phyloP scores from a whole-genome alignment of 2,113 vertebrate species.

The Oncorhynchus nerka region DNA sequence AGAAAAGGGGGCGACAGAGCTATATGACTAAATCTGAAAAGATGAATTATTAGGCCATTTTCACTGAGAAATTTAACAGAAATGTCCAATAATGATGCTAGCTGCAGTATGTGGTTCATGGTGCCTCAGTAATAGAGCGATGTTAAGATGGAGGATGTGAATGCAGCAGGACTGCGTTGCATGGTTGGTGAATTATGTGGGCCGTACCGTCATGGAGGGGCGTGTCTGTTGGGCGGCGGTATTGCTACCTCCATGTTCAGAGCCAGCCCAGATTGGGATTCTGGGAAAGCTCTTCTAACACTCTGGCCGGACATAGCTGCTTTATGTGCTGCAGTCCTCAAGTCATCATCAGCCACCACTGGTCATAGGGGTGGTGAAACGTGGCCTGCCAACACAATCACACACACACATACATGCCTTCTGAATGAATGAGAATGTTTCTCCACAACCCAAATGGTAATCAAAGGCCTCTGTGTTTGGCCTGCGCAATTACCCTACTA shows the following conservation, averaged over 20 bases:
- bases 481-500: constrained; percentile 43
- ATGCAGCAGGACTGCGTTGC: constrained; percentile 34
- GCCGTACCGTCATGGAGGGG: constrained; percentile 24
- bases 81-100: neutral
- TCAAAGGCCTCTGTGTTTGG: constrained; percentile 57
- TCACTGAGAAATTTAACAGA: neutral
- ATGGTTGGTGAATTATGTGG: constrained; percentile 12
- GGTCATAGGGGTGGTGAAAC: neutral
- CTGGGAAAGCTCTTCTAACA: constrained; percentile 33
- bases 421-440: constrained; percentile 32
- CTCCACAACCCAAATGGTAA: constrained; percentile 36
- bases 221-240: constrained; percentile 15
- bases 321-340: constrained; percentile 11
- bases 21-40: neutral
- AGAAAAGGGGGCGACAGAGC: neutral
- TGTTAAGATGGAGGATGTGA: constrained; percentile 4
- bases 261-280: constrained; percentile 28
- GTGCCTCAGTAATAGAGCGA: neutral
- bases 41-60: neutral
- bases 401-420: constrained; percentile 3
- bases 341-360: neutral
- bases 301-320: constrained; percentile 20
- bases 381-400: neutral
- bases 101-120: neutral
- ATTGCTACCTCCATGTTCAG: neutral